These are phyloP conservation scores for Drosophila emarginata DNA, from an alignment of 2,888 invertebrate genomes.

Conservation along the genomic window DNA sequence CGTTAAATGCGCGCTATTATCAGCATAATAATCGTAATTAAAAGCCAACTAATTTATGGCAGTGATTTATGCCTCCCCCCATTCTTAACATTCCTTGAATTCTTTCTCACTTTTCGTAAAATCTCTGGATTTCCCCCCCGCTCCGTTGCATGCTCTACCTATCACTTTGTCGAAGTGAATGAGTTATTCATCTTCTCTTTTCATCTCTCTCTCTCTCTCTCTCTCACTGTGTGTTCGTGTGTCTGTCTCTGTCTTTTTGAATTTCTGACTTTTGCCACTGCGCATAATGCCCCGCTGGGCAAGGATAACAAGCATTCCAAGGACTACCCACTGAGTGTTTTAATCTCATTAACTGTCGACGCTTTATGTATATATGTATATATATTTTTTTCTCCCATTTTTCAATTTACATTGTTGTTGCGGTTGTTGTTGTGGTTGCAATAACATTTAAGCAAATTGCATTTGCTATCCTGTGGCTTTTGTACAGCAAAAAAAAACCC, in stretches of 20 bases:
- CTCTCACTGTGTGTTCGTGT: background rate
- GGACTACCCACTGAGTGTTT: constrained; percentile 69
- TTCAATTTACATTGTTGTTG: constrained; percentile 24
- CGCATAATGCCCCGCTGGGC: constrained; percentile 52
- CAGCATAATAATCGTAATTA: constrained; percentile 81
- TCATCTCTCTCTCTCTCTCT: background rate
- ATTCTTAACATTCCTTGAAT: constrained; percentile 37
- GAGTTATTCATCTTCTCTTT: background rate
- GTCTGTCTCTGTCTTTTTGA: constrained; percentile 12
- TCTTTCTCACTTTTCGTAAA: constrained; percentile 14
- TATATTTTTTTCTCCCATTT: constrained; percentile 6
- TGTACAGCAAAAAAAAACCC: background rate
- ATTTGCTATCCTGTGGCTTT: constrained; percentile 53
- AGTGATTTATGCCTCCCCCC: constrained; percentile 72
- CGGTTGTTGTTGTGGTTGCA: constrained; percentile 38
- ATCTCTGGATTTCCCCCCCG: too few relatives aligned
- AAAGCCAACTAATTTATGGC: constrained; percentile 80
- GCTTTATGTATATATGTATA: constrained; percentile 18
- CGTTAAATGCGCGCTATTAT: constrained; percentile 80
- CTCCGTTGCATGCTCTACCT: background rate
- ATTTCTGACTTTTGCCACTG: constrained; percentile 36
- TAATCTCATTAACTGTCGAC: constrained; percentile 76
- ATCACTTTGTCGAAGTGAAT: background rate
- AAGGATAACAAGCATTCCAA: constrained; percentile 38
- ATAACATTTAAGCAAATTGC: constrained; percentile 55